Evolutionary conservation across 2,797 vertebrate species (phyloP).

Genomic region (Galagoides demidoff): DNA sequence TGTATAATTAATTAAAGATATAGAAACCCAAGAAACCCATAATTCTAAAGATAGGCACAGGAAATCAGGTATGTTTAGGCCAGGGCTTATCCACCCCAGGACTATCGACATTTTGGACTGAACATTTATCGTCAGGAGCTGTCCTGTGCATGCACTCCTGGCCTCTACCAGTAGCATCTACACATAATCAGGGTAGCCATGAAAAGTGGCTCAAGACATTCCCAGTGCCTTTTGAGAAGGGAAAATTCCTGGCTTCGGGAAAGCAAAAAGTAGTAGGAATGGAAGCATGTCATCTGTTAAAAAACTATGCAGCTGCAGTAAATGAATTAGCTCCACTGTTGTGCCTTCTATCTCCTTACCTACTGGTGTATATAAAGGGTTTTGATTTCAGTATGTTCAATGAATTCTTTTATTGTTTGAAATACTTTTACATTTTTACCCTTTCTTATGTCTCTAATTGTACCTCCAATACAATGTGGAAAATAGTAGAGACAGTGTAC

Average conservation of each 20-base stretch:
- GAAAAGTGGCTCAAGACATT: background rate
- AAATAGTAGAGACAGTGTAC: background rate
- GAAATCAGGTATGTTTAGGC: background rate
- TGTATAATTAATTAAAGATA: background rate
- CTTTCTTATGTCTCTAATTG: background rate
- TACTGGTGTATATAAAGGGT: background rate
- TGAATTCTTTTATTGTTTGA: background rate
- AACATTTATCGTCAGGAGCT: background rate
- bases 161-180: background rate
- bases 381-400: background rate
- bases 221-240: background rate
- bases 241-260: background rate
- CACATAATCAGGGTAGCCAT: accelerated
- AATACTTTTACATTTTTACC: background rate
- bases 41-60: background rate
- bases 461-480: background rate
- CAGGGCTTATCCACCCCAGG: background rate
- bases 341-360: background rate
- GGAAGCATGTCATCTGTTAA: background rate
- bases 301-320: background rate
- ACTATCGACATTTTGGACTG: background rate
- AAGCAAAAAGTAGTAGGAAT: background rate
- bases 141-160: background rate
- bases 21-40: background rate
- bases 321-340: background rate